Evolutionary conservation across 1,140 invertebrate species (phyloP).

Genomic region (Anastrepha obliqua): DNA sequence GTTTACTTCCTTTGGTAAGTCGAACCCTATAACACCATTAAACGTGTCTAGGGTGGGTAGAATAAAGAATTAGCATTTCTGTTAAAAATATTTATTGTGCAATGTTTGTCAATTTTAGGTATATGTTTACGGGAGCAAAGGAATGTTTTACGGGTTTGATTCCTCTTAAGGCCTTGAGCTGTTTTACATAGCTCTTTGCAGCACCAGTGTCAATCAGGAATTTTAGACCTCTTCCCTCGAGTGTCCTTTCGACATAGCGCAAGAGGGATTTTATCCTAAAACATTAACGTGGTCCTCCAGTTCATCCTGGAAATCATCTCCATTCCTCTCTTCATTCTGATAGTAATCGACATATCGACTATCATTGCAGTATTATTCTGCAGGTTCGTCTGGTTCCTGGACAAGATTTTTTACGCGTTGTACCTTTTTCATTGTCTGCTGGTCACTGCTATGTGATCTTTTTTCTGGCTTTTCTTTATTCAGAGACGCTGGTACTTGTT

Average conservation of each 20-base stretch:
- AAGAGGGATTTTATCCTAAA: too few species aligned
- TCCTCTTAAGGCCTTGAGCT: too few species aligned
- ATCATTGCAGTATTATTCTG: neutral
- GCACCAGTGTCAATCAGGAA: too few species aligned
- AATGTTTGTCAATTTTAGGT: too few species aligned
- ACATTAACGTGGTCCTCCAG: neutral
- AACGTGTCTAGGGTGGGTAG: too few species aligned
- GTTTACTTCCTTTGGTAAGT: too few species aligned
- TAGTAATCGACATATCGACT: neutral
- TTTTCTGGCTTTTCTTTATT: slow-evolving; percentile 1
- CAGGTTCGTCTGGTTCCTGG: neutral
- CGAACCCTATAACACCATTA: too few species aligned
- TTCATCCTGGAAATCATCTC: neutral
- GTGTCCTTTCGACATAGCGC: slow-evolving; percentile 17
- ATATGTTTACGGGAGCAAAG: too few species aligned
- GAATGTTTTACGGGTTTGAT: too few species aligned
- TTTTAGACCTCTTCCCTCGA: neutral
- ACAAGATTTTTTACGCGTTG: slow-evolving; percentile 7
- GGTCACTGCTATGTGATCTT: slow-evolving; percentile 1
- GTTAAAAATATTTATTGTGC: too few species aligned
- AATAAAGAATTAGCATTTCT: too few species aligned
- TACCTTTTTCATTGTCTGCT: slow-evolving; percentile 2
- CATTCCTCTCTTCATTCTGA: neutral
- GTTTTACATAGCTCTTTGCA: too few species aligned
- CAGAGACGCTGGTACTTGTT: neutral